phyloP scores from a whole-genome alignment of 2,113 vertebrate genomes.

The Ptychochromis oligacanthus region DNA sequence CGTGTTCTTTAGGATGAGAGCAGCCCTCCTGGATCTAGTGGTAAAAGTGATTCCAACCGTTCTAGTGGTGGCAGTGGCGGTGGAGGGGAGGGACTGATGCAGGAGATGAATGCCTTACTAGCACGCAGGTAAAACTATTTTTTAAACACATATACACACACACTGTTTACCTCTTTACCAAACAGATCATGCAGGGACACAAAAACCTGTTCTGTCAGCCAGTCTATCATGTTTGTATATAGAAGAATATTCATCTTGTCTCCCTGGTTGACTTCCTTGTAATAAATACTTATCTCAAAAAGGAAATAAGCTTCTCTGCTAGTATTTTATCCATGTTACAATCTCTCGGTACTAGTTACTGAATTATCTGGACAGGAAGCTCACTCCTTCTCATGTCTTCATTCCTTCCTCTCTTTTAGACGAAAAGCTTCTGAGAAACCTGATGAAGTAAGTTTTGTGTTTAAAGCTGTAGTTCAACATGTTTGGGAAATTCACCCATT shows the following conservation, averaged over 20 bases:
- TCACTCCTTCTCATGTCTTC: not conserved
- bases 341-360: not conserved
- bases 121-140: slow-evolving; percentile 88
- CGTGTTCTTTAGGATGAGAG: slow-evolving; percentile 88
- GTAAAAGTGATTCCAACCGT: slow-evolving; percentile 94
- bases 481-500: not conserved
- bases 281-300: not conserved
- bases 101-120: slow-evolving; percentile 99
- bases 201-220: not conserved
- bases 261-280: not conserved
- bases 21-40: slow-evolving; percentile 87
- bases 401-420: slow-evolving; percentile 72
- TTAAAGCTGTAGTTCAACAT: not conserved
- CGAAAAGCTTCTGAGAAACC: slow-evolving; percentile 99
- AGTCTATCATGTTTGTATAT: too few relatives aligned
- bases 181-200: not conserved
- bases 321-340: not conserved
- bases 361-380: not conserved
- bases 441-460: slow-evolving; percentile 77
- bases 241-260: not conserved
- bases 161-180: not conserved
- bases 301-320: not conserved
- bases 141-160: not conserved
- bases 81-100: slow-evolving; percentile 92
- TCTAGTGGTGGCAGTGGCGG: slow-evolving; percentile 94